These are phyloP conservation scores for Eristalinus sepulchralis DNA, from an alignment of 2,888 invertebrate species.

Conservation along the genomic window DNA sequence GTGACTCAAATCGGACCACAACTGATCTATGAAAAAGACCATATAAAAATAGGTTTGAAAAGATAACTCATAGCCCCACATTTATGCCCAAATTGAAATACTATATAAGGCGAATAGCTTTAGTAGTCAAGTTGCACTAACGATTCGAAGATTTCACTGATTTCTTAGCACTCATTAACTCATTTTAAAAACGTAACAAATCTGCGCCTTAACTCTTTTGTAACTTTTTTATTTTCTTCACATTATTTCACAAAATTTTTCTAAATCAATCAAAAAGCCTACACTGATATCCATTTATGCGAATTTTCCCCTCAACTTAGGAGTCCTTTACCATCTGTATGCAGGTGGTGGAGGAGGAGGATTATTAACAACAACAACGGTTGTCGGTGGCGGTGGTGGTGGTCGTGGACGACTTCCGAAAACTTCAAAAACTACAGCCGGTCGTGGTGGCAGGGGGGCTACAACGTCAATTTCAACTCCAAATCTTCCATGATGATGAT, in stretches of 20 bases:
- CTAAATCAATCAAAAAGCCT: neutral
- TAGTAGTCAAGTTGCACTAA: too few species aligned
- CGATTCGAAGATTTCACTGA: too few species aligned
- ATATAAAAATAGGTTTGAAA: too few species aligned
- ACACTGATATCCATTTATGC: neutral
- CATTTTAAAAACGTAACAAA: neutral
- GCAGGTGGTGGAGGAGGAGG: conserved; percentile 19
- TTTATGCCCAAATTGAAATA: too few species aligned
- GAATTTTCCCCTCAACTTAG: neutral
- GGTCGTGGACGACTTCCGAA: conserved; percentile 52
- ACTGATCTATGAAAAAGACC: too few species aligned
- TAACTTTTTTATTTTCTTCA: neutral
- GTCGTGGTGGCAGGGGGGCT: conserved; percentile 26
- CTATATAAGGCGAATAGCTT: too few species aligned
- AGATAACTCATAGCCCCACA: too few species aligned
- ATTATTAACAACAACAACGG: conserved; percentile 35
- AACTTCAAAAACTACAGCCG: conserved; percentile 32
- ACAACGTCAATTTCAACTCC: conserved; percentile 44
- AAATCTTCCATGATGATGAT: conserved; percentile 39
- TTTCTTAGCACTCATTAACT: neutral
- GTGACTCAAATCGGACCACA: too few species aligned
- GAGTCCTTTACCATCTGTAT: neutral
- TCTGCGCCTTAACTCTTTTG: neutral
- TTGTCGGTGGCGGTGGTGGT: conserved; percentile 43
- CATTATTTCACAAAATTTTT: neutral